phyloP scores from a whole-genome alignment of 2,888 invertebrate species.

The Drosophila helvetica region DNA sequence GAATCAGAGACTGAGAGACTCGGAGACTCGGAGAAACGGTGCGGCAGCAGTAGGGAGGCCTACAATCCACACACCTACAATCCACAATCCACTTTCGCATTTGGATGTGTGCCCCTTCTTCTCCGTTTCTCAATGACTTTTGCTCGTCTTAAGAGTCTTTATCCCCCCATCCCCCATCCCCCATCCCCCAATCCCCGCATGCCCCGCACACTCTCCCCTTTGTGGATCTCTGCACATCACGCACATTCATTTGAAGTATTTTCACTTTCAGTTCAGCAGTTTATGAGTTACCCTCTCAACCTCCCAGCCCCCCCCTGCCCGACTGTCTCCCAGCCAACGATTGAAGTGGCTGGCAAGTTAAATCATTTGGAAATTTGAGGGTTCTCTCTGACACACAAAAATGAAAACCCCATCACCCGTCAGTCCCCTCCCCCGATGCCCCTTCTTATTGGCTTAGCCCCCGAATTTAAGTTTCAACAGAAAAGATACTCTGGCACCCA shows the following conservation, averaged over 20 bases:
- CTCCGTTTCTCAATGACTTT: neutral
- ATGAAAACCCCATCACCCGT: no score
- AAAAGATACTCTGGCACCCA: neutral
- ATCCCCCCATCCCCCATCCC: no score
- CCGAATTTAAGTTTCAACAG: conserved; percentile 18
- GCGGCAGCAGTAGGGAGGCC: no score
- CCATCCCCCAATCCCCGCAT: no score
- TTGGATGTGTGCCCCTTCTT: neutral
- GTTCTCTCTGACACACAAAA: conserved; percentile 17
- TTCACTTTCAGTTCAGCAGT: conserved; percentile 39
- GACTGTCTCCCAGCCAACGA: conserved; percentile 14
- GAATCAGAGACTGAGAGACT: conserved; percentile 6
- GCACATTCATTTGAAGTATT: conserved; percentile 47
- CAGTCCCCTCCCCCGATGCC: neutral
- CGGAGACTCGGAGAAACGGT: conserved; percentile 1
- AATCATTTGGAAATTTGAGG: conserved; percentile 57
- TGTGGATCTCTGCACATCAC: conserved; percentile 12
- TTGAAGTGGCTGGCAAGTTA: conserved; percentile 56
- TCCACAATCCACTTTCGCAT: neutral
- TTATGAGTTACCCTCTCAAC: conserved; percentile 25
- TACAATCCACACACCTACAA: neutral
- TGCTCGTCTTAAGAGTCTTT: neutral
- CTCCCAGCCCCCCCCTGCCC: neutral
- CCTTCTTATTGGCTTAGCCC: conserved; percentile 12
- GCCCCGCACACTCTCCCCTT: no score